Percentiles rank a stretch among this genome's conserved stretches.
phyloP scores from a whole-genome alignment of 2,888 invertebrate species.

The Heteromyza rotundicornis region DNA sequence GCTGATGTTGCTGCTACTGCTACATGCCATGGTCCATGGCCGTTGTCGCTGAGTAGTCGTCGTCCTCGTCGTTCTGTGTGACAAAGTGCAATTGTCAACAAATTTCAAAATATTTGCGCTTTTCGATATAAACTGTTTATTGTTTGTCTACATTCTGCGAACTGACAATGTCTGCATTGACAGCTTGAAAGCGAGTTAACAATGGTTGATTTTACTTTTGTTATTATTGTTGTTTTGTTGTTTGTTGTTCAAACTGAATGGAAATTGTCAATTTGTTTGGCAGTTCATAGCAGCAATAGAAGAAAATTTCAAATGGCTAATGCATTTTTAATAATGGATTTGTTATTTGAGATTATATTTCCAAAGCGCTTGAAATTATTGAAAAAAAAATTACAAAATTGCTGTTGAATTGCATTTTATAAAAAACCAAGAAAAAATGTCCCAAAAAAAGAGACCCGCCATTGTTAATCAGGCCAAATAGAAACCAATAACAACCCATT shows the following conservation, averaged over 20 bases:
- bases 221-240: not conserved
- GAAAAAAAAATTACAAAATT: too few species aligned
- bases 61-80: not conserved
- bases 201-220: not conserved
- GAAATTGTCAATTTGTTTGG: not conserved
- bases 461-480: too few species aligned
- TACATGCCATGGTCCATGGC: too few species aligned
- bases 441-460: too few species aligned
- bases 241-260: not conserved
- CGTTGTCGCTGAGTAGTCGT: too few species aligned
- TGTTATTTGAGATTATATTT: not conserved
- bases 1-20: not conserved
- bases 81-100: conserved; percentile 9
- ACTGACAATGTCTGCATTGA: not conserved
- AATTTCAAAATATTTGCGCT: conserved; percentile 1
- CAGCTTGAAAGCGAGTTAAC: not conserved
- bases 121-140: conserved; percentile 1
- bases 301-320: not conserved
- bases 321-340: not conserved
- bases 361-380: not conserved
- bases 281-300: not conserved
- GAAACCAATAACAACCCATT: too few species aligned
- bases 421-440: too few species aligned
- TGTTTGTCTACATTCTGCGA: not conserved
- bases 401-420: too few species aligned